Evolutionary conservation across 2,888 invertebrate genomes (phyloP).

Genomic region (Lumbricus terrestris): DNA sequence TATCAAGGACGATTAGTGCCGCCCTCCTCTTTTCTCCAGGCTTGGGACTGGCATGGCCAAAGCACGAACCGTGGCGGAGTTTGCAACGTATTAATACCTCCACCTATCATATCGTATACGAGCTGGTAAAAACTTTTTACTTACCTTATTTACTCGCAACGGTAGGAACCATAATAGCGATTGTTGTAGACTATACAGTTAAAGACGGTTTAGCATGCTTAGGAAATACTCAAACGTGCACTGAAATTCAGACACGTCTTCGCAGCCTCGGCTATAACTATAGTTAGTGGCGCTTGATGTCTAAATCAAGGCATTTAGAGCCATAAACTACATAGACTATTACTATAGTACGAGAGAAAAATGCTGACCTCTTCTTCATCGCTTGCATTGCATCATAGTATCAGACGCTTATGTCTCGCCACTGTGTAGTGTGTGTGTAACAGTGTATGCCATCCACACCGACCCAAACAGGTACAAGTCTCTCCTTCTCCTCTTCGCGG

Average conservation of each 20-base stretch:
- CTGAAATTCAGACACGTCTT: background rate
- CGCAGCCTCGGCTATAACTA: no score
- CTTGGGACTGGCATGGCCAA: no score
- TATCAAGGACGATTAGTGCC: no score
- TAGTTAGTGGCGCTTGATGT: background rate
- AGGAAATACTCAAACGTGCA: background rate
- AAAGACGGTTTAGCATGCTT: background rate
- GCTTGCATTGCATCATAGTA: background rate
- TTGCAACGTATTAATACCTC: no score
- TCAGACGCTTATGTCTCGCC: background rate
- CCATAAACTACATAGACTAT: background rate
- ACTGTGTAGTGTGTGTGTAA: no score
- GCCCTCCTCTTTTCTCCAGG: no score
- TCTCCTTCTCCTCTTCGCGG: no score
- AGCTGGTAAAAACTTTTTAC: background rate
- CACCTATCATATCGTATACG: background rate
- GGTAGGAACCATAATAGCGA: background rate
- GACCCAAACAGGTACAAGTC: background rate
- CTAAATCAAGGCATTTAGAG: no score
- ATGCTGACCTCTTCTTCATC: background rate
- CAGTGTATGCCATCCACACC: background rate
- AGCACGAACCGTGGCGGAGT: no score
- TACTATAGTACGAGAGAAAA: background rate
- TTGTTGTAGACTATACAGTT: no score
- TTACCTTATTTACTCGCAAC: background rate